Conservation (phyloP, 2,888 invertebrate species). For the Deilephila porcellus region DNA sequence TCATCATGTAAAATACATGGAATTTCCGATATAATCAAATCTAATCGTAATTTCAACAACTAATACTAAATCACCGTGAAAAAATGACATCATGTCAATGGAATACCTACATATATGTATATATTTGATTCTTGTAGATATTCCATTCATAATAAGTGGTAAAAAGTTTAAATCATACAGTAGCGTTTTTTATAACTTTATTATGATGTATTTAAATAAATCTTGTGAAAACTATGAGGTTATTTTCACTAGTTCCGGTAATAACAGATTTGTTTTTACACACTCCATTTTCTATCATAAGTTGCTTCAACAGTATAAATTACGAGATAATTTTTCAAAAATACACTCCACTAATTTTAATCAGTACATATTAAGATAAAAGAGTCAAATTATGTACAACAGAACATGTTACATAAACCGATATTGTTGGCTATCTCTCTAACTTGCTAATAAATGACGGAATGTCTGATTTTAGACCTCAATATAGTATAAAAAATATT, state of each 20-base stretch:
- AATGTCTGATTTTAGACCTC: background rate
- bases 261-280: no score
- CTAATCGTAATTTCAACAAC: background rate
- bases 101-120: no score
- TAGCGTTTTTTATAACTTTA: no score
- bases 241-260: no score
- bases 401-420: background rate
- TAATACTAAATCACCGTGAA: background rate
- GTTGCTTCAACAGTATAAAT: no score
- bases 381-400: background rate
- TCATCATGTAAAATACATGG: background rate
- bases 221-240: no score
- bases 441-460: constrained; percentile 2
- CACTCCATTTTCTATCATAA: no score
- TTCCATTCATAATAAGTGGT: background rate
- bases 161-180: no score
- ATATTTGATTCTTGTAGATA: background rate
- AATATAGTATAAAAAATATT: background rate
- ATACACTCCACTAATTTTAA: no score
- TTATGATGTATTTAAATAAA: no score
- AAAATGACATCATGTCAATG: background rate
- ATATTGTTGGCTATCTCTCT: constrained; percentile 8
- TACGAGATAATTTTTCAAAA: no score
- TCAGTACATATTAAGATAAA: no score
- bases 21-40: constrained; percentile 1